Evolutionary conservation across 92 coral and sea anemone species (phyloP).

Genomic region (Epizoanthus illoricatus): DNA sequence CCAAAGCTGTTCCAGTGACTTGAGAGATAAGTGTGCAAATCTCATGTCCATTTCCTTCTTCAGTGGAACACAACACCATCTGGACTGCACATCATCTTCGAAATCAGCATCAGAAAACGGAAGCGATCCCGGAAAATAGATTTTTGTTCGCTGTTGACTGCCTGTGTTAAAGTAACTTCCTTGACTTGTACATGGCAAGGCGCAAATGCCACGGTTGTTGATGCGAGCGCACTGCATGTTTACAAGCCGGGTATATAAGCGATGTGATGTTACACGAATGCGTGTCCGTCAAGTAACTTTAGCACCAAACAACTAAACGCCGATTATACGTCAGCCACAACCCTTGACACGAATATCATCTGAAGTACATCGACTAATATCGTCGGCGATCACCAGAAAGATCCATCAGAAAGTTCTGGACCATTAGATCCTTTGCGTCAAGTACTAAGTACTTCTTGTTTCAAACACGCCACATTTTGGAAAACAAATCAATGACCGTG

Average conservation of each 20-base stretch:
- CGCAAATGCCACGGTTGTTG: conserved; percentile 2
- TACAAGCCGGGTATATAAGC: not conserved
- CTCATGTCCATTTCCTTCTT: conserved; percentile 19
- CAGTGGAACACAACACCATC: conserved; percentile 11
- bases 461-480: conserved; percentile 29
- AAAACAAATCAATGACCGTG: conserved; percentile 16
- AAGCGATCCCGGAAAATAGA: conserved; percentile 33
- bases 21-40: conserved; percentile 10
- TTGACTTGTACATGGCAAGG: not conserved
- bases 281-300: not conserved
- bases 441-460: conserved; percentile 8
- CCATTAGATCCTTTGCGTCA: conserved; percentile 27
- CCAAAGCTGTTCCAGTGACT: conserved; percentile 14
- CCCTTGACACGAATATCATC: conserved; percentile 21
- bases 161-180: not conserved
- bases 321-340: conserved; percentile 32
- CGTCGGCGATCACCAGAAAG: conserved; percentile 15
- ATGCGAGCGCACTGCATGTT: conserved; percentile 6
- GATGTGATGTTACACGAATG: not conserved
- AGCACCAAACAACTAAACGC: conserved; percentile 20
- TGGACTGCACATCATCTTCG: conserved; percentile 15
- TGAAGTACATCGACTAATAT: conserved; percentile 11
- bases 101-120: conserved; percentile 35
- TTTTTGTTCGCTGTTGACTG: conserved; percentile 23
- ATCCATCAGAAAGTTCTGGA: conserved; percentile 15